These are phyloP conservation scores for Raja brachyura DNA, from an alignment of 2,113 vertebrate species.

Conservation along the genomic window DNA sequence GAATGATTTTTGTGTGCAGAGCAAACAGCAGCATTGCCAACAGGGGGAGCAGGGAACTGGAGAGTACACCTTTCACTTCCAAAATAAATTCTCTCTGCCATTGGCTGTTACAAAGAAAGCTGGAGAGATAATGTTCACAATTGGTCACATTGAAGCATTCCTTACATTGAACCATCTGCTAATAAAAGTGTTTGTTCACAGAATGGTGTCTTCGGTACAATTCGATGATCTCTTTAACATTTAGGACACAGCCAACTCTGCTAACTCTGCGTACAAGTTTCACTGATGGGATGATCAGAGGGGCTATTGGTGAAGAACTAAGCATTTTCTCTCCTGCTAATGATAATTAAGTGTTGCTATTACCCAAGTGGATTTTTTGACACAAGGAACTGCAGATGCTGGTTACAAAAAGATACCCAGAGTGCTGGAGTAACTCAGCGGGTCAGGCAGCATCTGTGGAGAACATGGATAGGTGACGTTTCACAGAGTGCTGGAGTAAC, in stretches of 20 bases:
- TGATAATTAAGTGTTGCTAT: constrained; percentile 2
- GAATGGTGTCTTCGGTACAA: neutral
- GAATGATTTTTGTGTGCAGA: neutral
- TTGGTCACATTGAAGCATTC: neutral
- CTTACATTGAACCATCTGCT: neutral
- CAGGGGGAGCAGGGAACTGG: neutral
- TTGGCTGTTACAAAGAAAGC: neutral
- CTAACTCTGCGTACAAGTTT: too few relatives aligned
- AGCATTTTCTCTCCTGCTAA: neutral
- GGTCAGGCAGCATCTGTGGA: too few relatives aligned
- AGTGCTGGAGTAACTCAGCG: too few relatives aligned
- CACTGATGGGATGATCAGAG: neutral
- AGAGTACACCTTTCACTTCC: neutral
- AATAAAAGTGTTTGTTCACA: neutral
- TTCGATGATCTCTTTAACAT: neutral
- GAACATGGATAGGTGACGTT: too few relatives aligned
- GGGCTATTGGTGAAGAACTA: neutral
- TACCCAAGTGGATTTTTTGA: neutral
- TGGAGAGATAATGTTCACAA: neutral
- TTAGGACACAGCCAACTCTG: neutral
- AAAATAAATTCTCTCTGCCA: neutral
- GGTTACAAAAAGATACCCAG: too few relatives aligned
- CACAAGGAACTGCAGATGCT: too few relatives aligned
- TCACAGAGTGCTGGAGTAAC: too few relatives aligned
- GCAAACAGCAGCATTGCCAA: neutral